Evolutionary conservation across 2,888 invertebrate genomes (phyloP), one percentile per base, ranked within the genome.

Genomic region (Mesorhabditis sp.): DNA sequence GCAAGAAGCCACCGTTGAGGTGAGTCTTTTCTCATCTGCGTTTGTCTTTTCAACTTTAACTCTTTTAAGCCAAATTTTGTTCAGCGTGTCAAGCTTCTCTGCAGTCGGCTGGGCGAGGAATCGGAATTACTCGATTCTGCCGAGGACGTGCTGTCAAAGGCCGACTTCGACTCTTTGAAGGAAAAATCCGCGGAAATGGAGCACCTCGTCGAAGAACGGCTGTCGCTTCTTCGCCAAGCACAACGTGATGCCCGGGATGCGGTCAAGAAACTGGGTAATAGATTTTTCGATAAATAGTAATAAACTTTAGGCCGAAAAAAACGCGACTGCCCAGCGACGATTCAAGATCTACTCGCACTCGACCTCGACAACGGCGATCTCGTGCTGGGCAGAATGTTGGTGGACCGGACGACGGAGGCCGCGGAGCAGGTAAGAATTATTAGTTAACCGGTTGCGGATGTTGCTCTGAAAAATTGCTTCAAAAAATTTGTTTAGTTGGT

Each of bases 1-100:
- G 7, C 58, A 50, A n/a, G n/a, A n/a, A 50, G 58, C n/a, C 58
- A n/a, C n/a, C 58, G n/a, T 50, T n/a, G 58, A 50, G n/a, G 58
- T 50, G 10, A 50, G 58, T 28, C 28, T 28, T 28, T 28, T 28
- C 28, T 28, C 28, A 28, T 28, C 28, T 28, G 2, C 28, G 28
- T 28, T 28, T 28, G 28, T 28, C 28, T 28, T 28, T 28, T 28
- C 28, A 50, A 50, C n/a, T 50, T 50, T 50, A 10, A 50, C 10
- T 50, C n/a, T 50, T 10, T 50, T 13, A 50, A 50, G n/a, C 7
- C n/a, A 50, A 50, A 10, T 50, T 50, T 2, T 50, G 58, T 50
- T 50, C n/a, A 50, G 58, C 7, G n/a, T 13, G 7, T 50, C n/a
- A 50, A 50, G 10, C 7, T 13, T 50, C n/a, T 50, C 10, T 50